These are phyloP conservation scores for Meteorus colon DNA, from an alignment of 2,888 invertebrate species.

Conservation along the genomic window DNA sequence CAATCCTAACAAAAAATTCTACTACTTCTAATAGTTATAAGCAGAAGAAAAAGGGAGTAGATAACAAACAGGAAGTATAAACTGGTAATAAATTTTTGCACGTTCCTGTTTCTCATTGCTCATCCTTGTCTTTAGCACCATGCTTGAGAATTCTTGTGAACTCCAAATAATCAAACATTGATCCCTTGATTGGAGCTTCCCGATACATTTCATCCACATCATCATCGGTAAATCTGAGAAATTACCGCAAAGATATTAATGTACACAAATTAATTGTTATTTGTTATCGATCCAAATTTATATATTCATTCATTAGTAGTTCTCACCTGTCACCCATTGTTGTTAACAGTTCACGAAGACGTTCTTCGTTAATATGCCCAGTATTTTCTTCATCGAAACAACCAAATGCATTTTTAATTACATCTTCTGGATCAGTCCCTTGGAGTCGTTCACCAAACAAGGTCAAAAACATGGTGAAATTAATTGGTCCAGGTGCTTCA, in stretches of 20 bases:
- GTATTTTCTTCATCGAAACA: slow-evolving; percentile 98
- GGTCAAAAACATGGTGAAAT: slow-evolving; percentile 99
- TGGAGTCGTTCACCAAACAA: slow-evolving; percentile 98
- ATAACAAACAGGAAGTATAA: slow-evolving; percentile 31
- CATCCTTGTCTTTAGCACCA: slow-evolving; percentile 99
- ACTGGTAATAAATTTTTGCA: slow-evolving; percentile 18
- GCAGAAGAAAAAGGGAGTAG: slow-evolving; percentile 7
- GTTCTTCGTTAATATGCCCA: slow-evolving; percentile 94
- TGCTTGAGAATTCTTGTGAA: slow-evolving; percentile 99
- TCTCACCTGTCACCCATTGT: slow-evolving; percentile 95
- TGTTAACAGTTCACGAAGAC: slow-evolving; percentile 93
- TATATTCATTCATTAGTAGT: slow-evolving; percentile 55
- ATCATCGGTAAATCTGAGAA: slow-evolving; percentile 86
- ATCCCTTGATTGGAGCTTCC: slow-evolving; percentile 97
- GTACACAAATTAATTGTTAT: neutral
- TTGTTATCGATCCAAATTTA: neutral
- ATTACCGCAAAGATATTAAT: slow-evolving; percentile 14
- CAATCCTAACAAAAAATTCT: neutral
- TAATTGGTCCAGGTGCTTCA: slow-evolving; percentile 98
- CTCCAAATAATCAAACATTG: slow-evolving; percentile 97
- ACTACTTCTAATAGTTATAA: neutral
- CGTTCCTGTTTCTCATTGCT: slow-evolving; percentile 77
- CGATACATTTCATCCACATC: slow-evolving; percentile 99
- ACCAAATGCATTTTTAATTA: slow-evolving; percentile 99
- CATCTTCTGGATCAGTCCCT: slow-evolving; percentile 99